A percentile compares a stretch with the other conserved stretches of the same genome.
Evolutionary conservation across 2,113 vertebrate species (phyloP).

Genomic region (Theropithecus gelada): DNA sequence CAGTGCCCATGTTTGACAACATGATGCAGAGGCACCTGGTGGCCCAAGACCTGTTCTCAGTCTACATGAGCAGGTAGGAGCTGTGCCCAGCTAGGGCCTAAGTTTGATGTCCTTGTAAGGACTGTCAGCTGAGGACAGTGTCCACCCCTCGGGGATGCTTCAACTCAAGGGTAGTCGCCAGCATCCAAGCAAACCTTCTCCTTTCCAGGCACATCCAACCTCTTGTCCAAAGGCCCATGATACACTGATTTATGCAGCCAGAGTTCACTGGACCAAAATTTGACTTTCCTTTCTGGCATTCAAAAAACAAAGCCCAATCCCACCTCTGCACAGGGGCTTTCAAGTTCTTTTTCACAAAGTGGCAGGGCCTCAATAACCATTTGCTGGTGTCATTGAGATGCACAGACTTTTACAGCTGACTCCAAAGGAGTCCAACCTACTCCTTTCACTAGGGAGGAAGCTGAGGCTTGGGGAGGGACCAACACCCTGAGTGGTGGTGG

Average conservation of each 20-base stretch:
- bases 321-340: background rate
- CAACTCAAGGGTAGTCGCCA: background rate
- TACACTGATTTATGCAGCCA: background rate
- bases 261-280: background rate
- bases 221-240: background rate
- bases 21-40: constrained; percentile 77
- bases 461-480: rapidly evolving
- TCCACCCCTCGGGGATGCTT: background rate
- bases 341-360: background rate
- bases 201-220: background rate
- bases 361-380: background rate
- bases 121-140: rapidly evolving
- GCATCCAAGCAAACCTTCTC: too few species aligned
- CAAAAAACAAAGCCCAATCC: background rate
- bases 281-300: background rate
- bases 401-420: background rate
- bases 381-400: background rate
- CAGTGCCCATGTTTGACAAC: constrained; percentile 80
- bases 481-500: background rate
- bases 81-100: rapidly evolving
- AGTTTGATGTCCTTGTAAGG: background rate
- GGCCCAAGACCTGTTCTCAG: constrained; percentile 77
- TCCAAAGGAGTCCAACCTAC: background rate
- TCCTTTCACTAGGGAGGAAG: background rate
- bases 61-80: constrained; percentile 81